Percentiles rank a stretch among this genome's conserved stretches.
These are phyloP conservation scores for Pandion haliaetus DNA, from an alignment of 2,113 vertebrate genomes.

Conservation along the genomic window DNA sequence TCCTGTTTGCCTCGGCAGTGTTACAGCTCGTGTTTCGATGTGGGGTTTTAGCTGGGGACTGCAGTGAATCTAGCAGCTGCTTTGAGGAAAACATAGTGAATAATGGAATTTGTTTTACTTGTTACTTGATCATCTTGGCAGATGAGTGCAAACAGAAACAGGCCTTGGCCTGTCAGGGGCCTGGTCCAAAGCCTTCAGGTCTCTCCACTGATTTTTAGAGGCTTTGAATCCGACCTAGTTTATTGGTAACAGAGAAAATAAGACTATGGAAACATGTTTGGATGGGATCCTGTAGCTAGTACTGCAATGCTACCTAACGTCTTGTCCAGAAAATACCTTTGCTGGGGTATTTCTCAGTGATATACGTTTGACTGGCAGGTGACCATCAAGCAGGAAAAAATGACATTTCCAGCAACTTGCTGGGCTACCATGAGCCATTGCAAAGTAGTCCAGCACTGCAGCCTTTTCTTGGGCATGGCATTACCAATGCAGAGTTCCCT, in stretches of 20 bases:
- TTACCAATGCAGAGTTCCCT: neutral
- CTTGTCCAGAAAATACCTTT: neutral
- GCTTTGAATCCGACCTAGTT: neutral
- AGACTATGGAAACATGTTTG: neutral
- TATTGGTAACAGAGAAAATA: neutral
- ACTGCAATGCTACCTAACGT: neutral
- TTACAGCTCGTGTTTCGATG: neutral
- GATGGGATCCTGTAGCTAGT: neutral
- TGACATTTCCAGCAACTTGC: neutral
- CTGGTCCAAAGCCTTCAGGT: neutral
- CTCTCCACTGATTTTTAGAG: neutral
- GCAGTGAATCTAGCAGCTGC: neutral
- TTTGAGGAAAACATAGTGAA: neutral
- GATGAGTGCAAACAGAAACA: neutral
- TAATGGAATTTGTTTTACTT: neutral
- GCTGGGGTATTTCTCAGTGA: neutral
- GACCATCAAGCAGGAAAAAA: neutral
- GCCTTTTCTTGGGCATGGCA: neutral
- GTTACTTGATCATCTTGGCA: neutral
- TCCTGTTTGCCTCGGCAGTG: neutral
- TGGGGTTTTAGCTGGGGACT: neutral
- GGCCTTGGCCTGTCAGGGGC: neutral
- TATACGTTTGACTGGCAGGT: neutral
- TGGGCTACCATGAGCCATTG: neutral
- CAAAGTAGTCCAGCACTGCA: neutral